Conservation (phyloP, 2,113 vertebrate species). For the Vireo altiloquus region DNA sequence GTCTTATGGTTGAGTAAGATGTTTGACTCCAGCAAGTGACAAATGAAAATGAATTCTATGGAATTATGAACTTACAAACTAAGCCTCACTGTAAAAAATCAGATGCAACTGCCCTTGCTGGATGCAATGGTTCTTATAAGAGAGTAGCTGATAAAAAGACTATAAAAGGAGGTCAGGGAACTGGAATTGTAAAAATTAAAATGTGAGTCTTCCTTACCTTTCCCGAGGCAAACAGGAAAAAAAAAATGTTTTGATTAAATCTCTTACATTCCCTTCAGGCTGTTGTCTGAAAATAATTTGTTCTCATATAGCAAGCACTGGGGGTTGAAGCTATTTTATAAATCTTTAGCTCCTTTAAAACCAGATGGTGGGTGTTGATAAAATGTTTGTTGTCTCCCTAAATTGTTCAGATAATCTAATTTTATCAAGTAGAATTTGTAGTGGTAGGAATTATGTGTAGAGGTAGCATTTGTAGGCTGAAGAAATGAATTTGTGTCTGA, state of each 20-base stretch:
- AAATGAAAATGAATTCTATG: not conserved
- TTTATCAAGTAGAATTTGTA: not conserved
- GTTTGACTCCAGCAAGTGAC: not conserved
- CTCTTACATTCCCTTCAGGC: not conserved
- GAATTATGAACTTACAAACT: not conserved
- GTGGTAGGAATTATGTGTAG: not conserved
- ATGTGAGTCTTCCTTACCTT: not conserved
- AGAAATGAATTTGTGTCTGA: not conserved
- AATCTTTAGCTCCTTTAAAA: slow-evolving; percentile 5
- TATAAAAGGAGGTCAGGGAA: not conserved
- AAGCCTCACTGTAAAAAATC: not conserved
- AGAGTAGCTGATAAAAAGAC: not conserved
- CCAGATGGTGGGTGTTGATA: not conserved
- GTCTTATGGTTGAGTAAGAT: not conserved
- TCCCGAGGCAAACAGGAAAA: not conserved
- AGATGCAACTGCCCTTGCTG: not conserved
- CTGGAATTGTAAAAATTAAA: not conserved
- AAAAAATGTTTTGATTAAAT: not conserved
- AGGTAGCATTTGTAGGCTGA: not conserved
- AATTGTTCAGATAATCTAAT: slow-evolving; percentile 35
- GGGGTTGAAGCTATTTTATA: not conserved
- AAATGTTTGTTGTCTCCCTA: slow-evolving; percentile 22
- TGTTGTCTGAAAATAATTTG: slow-evolving; percentile 26
- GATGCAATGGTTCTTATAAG: not conserved
- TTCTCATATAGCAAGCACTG: not conserved